Conservation (phyloP, 2,888 invertebrate species). For the Tetragonisca angustula region DNA sequence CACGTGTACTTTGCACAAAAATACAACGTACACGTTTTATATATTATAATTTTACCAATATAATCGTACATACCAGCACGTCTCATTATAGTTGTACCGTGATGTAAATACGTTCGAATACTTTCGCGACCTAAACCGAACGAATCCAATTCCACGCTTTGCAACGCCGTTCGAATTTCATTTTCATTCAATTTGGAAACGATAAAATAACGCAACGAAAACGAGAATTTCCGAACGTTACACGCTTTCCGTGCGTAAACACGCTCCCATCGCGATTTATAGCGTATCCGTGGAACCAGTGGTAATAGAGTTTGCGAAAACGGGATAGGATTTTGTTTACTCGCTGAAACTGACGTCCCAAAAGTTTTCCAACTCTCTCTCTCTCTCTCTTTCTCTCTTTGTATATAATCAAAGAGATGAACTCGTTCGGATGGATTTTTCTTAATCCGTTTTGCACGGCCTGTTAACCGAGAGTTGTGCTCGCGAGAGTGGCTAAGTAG, state of each 20-base stretch:
- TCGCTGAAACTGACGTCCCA: not conserved
- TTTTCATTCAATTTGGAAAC: constrained; percentile 16
- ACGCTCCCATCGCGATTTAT: constrained; percentile 11
- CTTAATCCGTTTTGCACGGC: no score
- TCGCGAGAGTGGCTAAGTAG: no score
- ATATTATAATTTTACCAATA: no score
- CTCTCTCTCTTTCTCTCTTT: not conserved
- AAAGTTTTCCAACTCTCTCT: not conserved
- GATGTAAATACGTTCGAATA: not conserved
- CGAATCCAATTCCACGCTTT: not conserved
- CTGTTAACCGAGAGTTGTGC: no score
- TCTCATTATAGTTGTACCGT: not conserved
- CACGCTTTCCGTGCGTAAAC: constrained; percentile 7
- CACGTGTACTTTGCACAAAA: no score
- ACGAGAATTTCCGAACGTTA: constrained; percentile 11
- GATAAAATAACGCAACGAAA: constrained; percentile 16
- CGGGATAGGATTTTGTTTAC: constrained; percentile 25
- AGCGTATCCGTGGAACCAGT: not conserved
- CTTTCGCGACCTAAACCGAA: not conserved
- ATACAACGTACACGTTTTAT: no score
- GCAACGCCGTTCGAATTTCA: not conserved
- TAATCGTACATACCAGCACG: not conserved
- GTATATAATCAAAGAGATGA: not conserved
- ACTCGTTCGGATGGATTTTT: no score
- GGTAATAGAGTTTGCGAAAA: constrained; percentile 5